Evolutionary conservation across 2,113 vertebrate species (phyloP), one percentile per base, ranked within the genome.

Genomic region (Periophthalmus modestus): DNA sequence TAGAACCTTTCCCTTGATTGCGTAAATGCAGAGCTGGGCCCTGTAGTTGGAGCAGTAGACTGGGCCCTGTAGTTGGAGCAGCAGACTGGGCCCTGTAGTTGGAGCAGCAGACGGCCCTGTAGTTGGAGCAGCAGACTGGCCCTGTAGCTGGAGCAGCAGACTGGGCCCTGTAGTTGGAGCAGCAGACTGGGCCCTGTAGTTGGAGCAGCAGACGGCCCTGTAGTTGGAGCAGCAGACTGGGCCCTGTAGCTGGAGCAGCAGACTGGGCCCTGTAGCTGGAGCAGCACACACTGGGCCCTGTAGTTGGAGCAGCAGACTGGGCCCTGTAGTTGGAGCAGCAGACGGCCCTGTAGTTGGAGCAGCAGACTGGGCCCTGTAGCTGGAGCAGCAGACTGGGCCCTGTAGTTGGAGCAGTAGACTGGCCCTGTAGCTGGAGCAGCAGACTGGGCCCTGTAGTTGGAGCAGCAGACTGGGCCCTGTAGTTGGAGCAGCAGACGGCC

Each of bases 41-140:
- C 39, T 43, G 19, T 21, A n/a, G 52, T 9, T 72, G 84, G 39
- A 78, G 78, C 84, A 79, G 86, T 80, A 75, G 81, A 87, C 34
- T 62, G 70, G 82, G 61, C 46, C 65, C 63, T 54, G 69, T 75
- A n/a, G 52, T 9, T 72, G 84, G 39, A 78, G 78, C 84, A 79
- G 86, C 81, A 75, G 81, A 87, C 34, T 62, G 70, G 82, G 61
- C 46, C 65, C 63, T 54, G 69, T 75, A n/a, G n/a, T n/a, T n/a
- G n/a, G n/a, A n/a, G n/a, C n/a, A n/a, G n/a, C n/a, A n/a, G n/a
- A n/a, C n/a, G n/a, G n/a, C n/a, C n/a, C n/a, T n/a, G 19, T 21
- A n/a, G 52, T 9, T 72, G 84, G 39, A 78, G 78, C 84, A 79
- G 86, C 81, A 75, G 81, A 87, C 34, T 62, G 70, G 82, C n/a